Evolutionary conservation across 2,888 invertebrate genomes (phyloP).

Genomic region (Eurois occulta): DNA sequence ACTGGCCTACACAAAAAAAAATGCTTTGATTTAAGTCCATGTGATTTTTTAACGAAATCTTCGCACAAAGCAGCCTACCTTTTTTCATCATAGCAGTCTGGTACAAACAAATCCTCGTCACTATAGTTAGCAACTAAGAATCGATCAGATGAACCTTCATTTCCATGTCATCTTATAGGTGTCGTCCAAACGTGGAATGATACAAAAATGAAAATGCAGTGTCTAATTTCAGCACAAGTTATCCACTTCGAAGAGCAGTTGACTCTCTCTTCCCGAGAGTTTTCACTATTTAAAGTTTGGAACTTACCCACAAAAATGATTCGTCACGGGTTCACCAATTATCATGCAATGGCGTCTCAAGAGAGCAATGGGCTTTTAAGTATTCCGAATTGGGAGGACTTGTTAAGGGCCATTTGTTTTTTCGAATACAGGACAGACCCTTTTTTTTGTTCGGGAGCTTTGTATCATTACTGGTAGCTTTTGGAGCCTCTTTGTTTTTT

Average conservation of each 20-base stretch:
- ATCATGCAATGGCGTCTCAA: constrained; percentile 24
- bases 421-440: constrained; percentile 10
- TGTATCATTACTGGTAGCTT: constrained; percentile 14
- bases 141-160: not conserved
- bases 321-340: constrained; percentile 40
- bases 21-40: too few relatives aligned
- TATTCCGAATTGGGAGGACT: constrained; percentile 37
- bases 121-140: not conserved
- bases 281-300: not conserved
- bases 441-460: constrained; percentile 29
- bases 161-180: not conserved
- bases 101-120: not conserved
- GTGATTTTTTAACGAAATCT: too few relatives aligned
- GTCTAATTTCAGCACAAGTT: not conserved
- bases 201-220: not conserved
- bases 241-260: not conserved
- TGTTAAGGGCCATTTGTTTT: constrained; percentile 35
- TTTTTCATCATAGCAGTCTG: not conserved
- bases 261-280: not conserved
- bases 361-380: constrained; percentile 37
- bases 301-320: constrained; percentile 5
- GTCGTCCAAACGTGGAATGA: not conserved
- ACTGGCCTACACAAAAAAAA: too few relatives aligned
- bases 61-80: too few relatives aligned
- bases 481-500: constrained; percentile 5